These are phyloP conservation scores for Pollenia griseotomentosa DNA, from an alignment of 2,888 invertebrate genomes.

Conservation along the genomic window DNA sequence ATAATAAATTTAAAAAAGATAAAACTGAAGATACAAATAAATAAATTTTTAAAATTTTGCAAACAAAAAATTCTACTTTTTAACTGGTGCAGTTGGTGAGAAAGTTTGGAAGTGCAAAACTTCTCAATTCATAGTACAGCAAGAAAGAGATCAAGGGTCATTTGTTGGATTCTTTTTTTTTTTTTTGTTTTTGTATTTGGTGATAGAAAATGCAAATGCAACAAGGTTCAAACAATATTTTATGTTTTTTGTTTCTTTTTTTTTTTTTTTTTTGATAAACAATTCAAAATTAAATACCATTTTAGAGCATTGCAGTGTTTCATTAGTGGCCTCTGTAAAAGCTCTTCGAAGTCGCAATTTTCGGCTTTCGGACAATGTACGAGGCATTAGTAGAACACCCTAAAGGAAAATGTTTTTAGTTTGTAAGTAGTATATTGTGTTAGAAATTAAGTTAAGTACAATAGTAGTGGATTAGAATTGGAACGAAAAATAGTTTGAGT, in stretches of 20 bases:
- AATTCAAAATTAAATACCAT: conserved; percentile 87
- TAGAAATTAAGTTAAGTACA: conserved; percentile 29
- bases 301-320: conserved; percentile 94
- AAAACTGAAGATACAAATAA: conserved; percentile 1
- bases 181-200: conserved; percentile 25
- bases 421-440: conserved; percentile 60
- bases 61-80: conserved; percentile 37
- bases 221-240: conserved; percentile 49
- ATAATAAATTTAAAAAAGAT: conserved; percentile 22
- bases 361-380: conserved; percentile 94
- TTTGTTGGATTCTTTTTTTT: not conserved
- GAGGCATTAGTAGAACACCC: conserved; percentile 95
- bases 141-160: conserved; percentile 12
- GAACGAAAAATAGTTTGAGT: not conserved
- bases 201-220: conserved; percentile 53
- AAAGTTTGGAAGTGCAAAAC: conserved; percentile 41
- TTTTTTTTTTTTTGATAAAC: conserved; percentile 19
- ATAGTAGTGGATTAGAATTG: not conserved
- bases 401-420: conserved; percentile 83
- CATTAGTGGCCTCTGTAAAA: conserved; percentile 94
- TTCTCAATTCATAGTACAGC: conserved; percentile 37
- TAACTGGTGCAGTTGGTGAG: conserved; percentile 51
- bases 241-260: conserved; percentile 17
- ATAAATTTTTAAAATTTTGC: not conserved
- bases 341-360: conserved; percentile 93